A percentile compares a stretch with the other conserved stretches of the same genome.
Evolutionary conservation across 2,888 invertebrate species (phyloP).

Genomic region (Heteropelma amictum): DNA sequence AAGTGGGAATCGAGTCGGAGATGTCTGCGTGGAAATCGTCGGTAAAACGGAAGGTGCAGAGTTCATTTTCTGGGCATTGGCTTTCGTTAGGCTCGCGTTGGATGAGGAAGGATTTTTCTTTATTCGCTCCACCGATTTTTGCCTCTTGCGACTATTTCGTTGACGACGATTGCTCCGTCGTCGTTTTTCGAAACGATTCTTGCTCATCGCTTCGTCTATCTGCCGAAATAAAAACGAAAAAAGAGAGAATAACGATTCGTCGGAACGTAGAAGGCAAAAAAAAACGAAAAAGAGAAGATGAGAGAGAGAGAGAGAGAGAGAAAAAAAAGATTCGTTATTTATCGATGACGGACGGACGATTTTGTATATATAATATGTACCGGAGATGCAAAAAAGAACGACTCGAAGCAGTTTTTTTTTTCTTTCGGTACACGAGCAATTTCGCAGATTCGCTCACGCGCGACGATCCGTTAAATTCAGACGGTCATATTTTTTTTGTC

Average conservation of each 20-base stretch:
- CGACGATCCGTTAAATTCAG: conserved; percentile 26
- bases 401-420: background rate
- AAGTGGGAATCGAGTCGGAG: conserved; percentile 32
- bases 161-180: conserved; percentile 60
- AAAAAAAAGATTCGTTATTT: conserved; percentile 30
- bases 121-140: conserved; percentile 62
- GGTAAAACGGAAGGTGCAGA: conserved; percentile 47
- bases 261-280: background rate
- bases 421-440: background rate
- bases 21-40: conserved; percentile 25
- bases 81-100: conserved; percentile 46
- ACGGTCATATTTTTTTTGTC: conserved; percentile 29
- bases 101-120: conserved; percentile 47
- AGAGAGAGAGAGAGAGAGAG: conserved; percentile 5
- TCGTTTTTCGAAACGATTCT: conserved; percentile 62
- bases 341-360: conserved; percentile 50
- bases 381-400: conserved; percentile 3
- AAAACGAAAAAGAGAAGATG: conserved; percentile 1
- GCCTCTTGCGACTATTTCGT: conserved; percentile 60
- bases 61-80: conserved; percentile 4
- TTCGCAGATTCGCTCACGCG: background rate
- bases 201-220: conserved; percentile 61
- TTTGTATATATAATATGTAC: background rate
- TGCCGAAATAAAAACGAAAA: conserved; percentile 47
- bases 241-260: background rate